Evolutionary conservation across 2,888 invertebrate genomes (phyloP).

Genomic region (Tetanocera ferruginea): DNA sequence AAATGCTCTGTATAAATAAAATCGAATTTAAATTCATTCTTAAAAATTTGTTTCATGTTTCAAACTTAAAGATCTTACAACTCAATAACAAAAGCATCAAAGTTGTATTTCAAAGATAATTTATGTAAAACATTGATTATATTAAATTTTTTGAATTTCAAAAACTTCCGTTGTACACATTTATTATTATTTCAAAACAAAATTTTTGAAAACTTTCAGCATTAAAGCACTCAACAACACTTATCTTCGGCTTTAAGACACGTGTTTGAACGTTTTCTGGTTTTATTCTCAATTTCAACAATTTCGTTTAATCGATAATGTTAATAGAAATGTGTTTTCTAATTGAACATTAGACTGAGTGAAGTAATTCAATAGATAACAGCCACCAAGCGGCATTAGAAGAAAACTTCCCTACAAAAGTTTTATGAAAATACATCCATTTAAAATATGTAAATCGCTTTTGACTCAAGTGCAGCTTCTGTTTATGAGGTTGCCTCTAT

Average conservation of each 20-base stretch:
- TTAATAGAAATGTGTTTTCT: conserved; percentile 64
- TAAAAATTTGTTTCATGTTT: no score
- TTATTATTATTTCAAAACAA: neutral
- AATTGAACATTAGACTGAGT: conserved; percentile 67
- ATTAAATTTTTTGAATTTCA: neutral
- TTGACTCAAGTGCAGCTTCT: conserved; percentile 64
- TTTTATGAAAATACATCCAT: neutral
- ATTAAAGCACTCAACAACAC: no score
- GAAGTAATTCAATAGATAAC: conserved; percentile 50
- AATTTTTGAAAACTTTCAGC: neutral
- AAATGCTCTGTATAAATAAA: no score
- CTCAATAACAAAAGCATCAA: no score
- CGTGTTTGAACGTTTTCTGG: conserved; percentile 30
- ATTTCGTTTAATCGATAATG: conserved; percentile 58
- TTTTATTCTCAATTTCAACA: conserved; percentile 22
- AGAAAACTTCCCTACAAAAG: no score
- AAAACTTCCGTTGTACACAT: neutral
- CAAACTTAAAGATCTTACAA: no score
- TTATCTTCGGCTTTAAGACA: conserved; percentile 15
- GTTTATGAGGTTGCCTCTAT: conserved; percentile 48
- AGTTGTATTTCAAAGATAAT: no score
- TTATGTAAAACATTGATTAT: no score
- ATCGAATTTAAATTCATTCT: no score
- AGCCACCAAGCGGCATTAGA: neutral
- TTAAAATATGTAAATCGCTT: conserved; percentile 7